Evolutionary conservation across 2,888 invertebrate genomes (phyloP).

Genomic region (Latheticus oryzae): DNA sequence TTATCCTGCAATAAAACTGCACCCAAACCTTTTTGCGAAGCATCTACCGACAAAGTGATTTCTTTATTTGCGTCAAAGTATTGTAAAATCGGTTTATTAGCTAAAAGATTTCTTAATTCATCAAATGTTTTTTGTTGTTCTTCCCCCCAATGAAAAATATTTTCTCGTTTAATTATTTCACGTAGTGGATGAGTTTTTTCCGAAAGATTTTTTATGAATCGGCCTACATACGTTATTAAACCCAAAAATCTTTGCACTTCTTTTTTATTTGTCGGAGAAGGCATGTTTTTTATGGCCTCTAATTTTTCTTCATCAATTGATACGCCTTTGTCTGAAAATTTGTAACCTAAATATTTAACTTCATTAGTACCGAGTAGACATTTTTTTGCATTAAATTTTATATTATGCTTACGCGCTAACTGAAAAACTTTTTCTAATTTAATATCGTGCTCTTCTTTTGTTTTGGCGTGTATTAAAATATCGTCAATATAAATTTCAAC

Average conservation of each 20-base stretch:
- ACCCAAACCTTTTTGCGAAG: slow-evolving; percentile 13
- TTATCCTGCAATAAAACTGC: slow-evolving; percentile 31
- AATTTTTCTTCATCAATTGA: slow-evolving; percentile 34
- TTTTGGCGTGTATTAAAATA: slow-evolving; percentile 44
- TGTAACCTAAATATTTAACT: slow-evolving; percentile 45
- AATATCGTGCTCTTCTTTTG: slow-evolving; percentile 44
- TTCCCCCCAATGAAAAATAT: slow-evolving; percentile 22
- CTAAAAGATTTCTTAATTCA: slow-evolving; percentile 21
- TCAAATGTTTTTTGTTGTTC: slow-evolving; percentile 22
- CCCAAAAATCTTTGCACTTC: slow-evolving; percentile 41
- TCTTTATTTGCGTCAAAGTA: slow-evolving; percentile 24
- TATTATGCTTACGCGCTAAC: slow-evolving; percentile 37
- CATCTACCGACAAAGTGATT: slow-evolving; percentile 28
- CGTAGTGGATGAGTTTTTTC: slow-evolving; percentile 13
- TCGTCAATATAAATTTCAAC: slow-evolving; percentile 49
- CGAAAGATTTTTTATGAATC: slow-evolving; percentile 32
- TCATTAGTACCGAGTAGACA: slow-evolving; percentile 39
- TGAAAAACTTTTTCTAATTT: slow-evolving; percentile 38
- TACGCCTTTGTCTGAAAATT: slow-evolving; percentile 39
- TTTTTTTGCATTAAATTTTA: slow-evolving; percentile 45
- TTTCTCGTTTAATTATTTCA: slow-evolving; percentile 26
- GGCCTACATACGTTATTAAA: slow-evolving; percentile 31
- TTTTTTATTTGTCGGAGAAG: slow-evolving; percentile 34
- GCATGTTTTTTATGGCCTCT: slow-evolving; percentile 36
- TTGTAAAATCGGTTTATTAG: slow-evolving; percentile 11